These are phyloP conservation scores for Acanthococcus lagerstroemiae DNA, from an alignment of 2,888 invertebrate species.

Conservation along the genomic window DNA sequence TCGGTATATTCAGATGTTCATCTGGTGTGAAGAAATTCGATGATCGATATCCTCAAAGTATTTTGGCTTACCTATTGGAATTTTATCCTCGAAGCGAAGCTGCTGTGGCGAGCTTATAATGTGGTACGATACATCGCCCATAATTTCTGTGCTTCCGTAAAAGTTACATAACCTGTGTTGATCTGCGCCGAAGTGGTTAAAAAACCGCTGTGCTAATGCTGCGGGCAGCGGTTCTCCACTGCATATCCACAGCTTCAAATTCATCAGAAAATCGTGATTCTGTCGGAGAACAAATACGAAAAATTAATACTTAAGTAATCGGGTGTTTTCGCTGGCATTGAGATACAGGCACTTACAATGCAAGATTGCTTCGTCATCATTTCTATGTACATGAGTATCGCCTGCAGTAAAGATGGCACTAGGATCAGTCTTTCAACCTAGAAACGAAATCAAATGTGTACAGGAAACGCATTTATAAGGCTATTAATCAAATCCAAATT, in stretches of 20 bases:
- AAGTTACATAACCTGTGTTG: constrained; percentile 68
- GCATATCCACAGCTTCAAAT: constrained; percentile 69
- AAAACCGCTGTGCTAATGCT: constrained; percentile 63
- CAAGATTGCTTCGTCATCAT: constrained; percentile 32
- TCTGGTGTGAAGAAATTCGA: no score
- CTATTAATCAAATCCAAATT: no score
- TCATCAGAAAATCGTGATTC: constrained; percentile 42
- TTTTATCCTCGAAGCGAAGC: constrained; percentile 51
- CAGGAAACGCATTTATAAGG: no score
- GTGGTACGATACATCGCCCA: constrained; percentile 80
- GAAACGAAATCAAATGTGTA: no score
- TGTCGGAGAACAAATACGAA: not conserved
- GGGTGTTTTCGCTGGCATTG: no score
- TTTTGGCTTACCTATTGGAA: constrained; percentile 64
- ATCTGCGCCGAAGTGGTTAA: constrained; percentile 52
- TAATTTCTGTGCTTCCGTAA: constrained; percentile 84
- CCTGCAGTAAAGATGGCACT: constrained; percentile 71
- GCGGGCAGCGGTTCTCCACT: constrained; percentile 73
- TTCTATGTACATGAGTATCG: constrained; percentile 57
- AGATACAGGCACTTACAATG: constrained; percentile 8
- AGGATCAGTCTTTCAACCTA: constrained; percentile 69
- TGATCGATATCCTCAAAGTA: no score
- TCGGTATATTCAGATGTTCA: no score
- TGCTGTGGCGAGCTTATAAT: constrained; percentile 53
- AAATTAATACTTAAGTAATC: no score